phyloP scores from a whole-genome alignment of 2,113 vertebrate species.

The Edolisoma coerulescens region DNA sequence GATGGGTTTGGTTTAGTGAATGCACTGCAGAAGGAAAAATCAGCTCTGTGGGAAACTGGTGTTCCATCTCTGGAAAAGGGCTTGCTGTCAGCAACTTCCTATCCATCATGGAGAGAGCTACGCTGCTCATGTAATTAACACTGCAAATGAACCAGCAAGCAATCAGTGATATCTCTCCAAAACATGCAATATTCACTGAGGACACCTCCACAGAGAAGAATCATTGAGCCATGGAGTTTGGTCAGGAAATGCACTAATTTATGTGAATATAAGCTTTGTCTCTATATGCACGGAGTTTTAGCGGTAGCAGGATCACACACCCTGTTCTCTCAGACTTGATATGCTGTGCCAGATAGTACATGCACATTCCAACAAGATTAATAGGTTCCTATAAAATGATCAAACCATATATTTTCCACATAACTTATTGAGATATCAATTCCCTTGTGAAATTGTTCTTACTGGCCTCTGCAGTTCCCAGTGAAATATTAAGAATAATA shows the following conservation, averaged over 20 bases:
- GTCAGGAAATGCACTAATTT: neutral
- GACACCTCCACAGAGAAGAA: neutral
- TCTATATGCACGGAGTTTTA: neutral
- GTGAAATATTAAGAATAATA: neutral
- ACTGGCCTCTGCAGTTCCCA: neutral
- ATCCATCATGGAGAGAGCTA: neutral
- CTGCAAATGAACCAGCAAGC: neutral
- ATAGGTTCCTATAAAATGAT: neutral
- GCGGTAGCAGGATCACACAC: neutral
- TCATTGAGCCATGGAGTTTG: neutral
- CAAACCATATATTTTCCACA: neutral
- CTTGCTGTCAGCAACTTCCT: neutral
- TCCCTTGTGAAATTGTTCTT: neutral
- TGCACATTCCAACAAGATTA: neutral
- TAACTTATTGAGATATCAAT: neutral
- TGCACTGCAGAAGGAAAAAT: neutral
- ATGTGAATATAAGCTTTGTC: neutral
- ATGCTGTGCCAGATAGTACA: neutral
- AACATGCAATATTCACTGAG: neutral
- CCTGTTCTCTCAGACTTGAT: neutral
- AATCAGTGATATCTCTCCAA: neutral
- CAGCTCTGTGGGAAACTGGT: neutral
- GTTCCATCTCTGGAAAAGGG: neutral
- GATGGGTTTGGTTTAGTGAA: accelerated
- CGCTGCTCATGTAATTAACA: neutral